Conservation (phyloP, 1,140 invertebrate species). For the Panagrolaimus sp. region DNA sequence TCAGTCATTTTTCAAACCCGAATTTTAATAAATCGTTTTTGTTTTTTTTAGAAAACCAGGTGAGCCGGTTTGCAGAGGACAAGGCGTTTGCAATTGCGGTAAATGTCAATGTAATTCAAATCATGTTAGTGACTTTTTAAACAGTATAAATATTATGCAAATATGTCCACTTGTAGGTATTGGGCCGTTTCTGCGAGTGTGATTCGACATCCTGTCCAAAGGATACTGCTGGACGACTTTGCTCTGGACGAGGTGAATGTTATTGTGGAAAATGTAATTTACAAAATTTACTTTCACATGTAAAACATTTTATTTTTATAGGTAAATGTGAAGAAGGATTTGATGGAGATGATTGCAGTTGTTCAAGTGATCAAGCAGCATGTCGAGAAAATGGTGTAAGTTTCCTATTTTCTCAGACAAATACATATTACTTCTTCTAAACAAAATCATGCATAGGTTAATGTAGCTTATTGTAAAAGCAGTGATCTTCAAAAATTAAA, state of each 20-base stretch:
- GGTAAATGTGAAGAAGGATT: conserved; percentile 36
- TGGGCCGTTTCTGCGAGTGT: conserved; percentile 55
- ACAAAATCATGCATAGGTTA: no score
- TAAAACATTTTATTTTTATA: conserved; percentile 17
- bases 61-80: conserved; percentile 23
- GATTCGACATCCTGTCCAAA: conserved; percentile 43
- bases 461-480: no score
- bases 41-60: neutral
- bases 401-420: no score
- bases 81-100: conserved; percentile 35
- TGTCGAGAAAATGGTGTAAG: conserved; percentile 52
- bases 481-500: no score
- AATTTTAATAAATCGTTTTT: neutral
- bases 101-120: conserved; percentile 32
- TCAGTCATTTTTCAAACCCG: no score
- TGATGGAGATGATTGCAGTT: conserved; percentile 45
- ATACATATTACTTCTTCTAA: no score
- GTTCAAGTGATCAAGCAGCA: conserved; percentile 34
- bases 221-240: conserved; percentile 39
- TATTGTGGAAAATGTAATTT: no score
- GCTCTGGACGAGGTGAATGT: conserved; percentile 44
- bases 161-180: conserved; percentile 23
- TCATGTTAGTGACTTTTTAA: conserved; percentile 34
- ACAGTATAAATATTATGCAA: conserved; percentile 8
- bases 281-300: no score